A percentile compares a stretch with the other conserved stretches of the same genome.
Evolutionary conservation across 64 coral and sea anemone genomes (phyloP).

Genomic region (Porites lutea): DNA sequence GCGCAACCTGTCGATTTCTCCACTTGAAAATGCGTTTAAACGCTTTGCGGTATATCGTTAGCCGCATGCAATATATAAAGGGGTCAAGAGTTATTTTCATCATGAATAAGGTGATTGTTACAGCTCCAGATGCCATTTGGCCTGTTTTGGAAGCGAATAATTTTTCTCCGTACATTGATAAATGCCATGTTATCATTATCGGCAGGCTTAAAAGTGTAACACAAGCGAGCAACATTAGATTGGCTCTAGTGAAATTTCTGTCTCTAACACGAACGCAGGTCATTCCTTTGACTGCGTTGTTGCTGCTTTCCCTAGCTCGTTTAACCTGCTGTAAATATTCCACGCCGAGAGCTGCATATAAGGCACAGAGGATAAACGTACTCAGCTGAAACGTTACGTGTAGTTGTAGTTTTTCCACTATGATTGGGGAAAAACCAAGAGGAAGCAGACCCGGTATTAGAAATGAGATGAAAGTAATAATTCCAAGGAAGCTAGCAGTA

Average conservation of each 20-base stretch:
- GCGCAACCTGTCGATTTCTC: neutral
- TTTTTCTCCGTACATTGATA: constrained; percentile 18
- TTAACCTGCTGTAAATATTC: constrained; percentile 34
- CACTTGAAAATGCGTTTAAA: constrained; percentile 28
- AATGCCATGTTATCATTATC: constrained; percentile 34
- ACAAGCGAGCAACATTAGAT: constrained; percentile 4
- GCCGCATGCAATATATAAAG: constrained; percentile 1
- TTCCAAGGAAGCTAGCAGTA: neutral
- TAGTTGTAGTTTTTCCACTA: constrained; percentile 21
- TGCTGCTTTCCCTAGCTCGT: neutral
- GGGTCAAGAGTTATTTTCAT: constrained; percentile 32
- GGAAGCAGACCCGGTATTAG: neutral
- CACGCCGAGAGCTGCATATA: constrained; percentile 2
- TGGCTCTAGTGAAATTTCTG: constrained; percentile 38
- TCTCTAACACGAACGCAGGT: constrained; percentile 11
- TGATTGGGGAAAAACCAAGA: neutral
- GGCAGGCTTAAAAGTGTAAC: constrained; percentile 21
- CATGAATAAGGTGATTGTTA: constrained; percentile 24
- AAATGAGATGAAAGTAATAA: constrained; percentile 4
- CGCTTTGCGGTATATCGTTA: constrained; percentile 16
- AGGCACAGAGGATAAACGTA: constrained; percentile 15
- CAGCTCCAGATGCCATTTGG: neutral
- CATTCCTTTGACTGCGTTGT: neutral
- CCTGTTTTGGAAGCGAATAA: neutral
- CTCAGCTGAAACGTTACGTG: constrained; percentile 33